phyloP scores from a whole-genome alignment of 2,113 vertebrate species.

The Scomber scombrus region DNA sequence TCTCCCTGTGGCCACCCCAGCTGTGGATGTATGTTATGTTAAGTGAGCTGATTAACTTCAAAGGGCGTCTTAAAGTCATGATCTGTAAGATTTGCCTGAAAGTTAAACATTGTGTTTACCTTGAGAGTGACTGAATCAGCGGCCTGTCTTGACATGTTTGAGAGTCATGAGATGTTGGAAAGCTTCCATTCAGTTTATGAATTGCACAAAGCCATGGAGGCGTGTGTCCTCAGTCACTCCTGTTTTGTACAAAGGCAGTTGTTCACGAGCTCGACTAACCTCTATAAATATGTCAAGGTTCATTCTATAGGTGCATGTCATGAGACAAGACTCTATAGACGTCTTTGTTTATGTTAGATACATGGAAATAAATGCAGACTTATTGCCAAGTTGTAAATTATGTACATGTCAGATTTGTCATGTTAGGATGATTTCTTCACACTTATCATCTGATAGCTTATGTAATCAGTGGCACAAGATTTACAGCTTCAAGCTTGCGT shows the following conservation, averaged over 20 bases:
- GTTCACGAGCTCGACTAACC: not conserved
- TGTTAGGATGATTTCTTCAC: slow-evolving; percentile 1
- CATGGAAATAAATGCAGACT: not conserved
- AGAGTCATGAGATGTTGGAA: not conserved
- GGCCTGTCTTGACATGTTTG: slow-evolving; percentile 41
- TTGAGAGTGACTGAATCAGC: slow-evolving; percentile 33
- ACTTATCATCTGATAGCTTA: not conserved
- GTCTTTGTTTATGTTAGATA: not conserved
- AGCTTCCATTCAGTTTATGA: slow-evolving; percentile 5
- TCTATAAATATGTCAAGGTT: slow-evolving; percentile 21
- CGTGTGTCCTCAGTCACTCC: slow-evolving; percentile 16
- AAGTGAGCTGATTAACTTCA: slow-evolving; percentile 64
- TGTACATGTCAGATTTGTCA: not conserved
- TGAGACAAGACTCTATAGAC: slow-evolving; percentile 14
- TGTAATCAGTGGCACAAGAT: not conserved
- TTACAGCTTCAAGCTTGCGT: not conserved
- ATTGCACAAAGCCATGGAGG: slow-evolving; percentile 5
- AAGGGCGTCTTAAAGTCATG: slow-evolving; percentile 36
- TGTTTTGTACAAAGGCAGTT: slow-evolving; percentile 21
- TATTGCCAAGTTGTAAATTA: not conserved
- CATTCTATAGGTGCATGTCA: not conserved
- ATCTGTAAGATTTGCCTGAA: slow-evolving; percentile 19
- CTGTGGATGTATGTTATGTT: slow-evolving; percentile 30
- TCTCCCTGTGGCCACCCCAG: slow-evolving; percentile 23
- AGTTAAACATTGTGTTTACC: slow-evolving; percentile 60